Conservation (phyloP, 2,797 vertebrate species). For the Pachyuromys duprasi region DNA sequence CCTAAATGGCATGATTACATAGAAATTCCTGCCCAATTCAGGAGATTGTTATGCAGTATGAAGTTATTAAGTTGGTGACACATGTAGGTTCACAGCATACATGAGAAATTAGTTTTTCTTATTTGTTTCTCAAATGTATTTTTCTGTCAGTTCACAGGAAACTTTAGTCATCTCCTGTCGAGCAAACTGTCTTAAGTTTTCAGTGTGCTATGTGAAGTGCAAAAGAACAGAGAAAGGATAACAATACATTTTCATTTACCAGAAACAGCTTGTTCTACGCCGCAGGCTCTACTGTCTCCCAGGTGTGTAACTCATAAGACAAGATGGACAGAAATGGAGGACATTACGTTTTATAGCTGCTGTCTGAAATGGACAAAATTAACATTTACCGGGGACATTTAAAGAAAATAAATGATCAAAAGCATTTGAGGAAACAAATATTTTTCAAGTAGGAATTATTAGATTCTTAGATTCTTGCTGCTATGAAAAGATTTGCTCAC, state of each 20-base stretch:
- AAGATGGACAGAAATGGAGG: background rate
- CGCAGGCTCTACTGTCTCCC: background rate
- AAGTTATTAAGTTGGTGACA: background rate
- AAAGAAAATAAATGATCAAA: constrained; percentile 34
- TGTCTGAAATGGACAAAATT: background rate
- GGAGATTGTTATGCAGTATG: background rate
- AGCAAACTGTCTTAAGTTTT: background rate
- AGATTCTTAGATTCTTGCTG: background rate
- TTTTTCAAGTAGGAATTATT: background rate
- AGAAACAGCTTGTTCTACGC: background rate
- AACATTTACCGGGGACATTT: background rate
- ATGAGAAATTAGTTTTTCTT: background rate
- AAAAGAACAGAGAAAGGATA: background rate
- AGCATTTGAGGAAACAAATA: background rate
- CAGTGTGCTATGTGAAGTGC: background rate
- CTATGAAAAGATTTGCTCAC: background rate
- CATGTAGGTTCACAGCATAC: accelerated
- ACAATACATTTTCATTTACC: background rate
- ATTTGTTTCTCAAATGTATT: background rate
- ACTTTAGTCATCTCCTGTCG: background rate
- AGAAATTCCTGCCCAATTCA: constrained; percentile 5
- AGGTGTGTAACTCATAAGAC: background rate
- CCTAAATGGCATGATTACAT: background rate
- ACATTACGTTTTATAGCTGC: background rate
- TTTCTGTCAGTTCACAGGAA: background rate